Evolutionary conservation across 1,140 invertebrate genomes (phyloP), one percentile per base, ranked within the genome.

Genomic region (Coboldia fuscipes): DNA sequence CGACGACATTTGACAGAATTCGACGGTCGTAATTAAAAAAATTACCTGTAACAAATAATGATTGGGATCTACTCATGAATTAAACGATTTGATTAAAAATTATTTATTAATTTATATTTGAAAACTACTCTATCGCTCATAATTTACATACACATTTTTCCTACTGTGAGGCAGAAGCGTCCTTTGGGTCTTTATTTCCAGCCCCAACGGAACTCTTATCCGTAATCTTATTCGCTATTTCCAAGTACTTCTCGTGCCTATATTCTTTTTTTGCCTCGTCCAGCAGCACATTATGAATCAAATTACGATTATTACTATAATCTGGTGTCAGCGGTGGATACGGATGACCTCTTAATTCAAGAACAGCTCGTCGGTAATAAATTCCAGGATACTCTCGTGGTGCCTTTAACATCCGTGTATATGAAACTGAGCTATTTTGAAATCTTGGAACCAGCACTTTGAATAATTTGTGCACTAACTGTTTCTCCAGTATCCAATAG

Each of bases 401-500:
- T 17, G 74, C 70, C 45, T 63, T 70, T 35, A 71, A 66, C 42
- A 88, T 56, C 46, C 65, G 66, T 17, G 85, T 92, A 46, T 66
- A 88, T 2, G 72, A 67, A 6, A 62, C 51, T 22, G 62, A 64
- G 42, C 64, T 75, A 43, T 78, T 66, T 47, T 79, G 58, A 59
- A 69, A 93, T 33, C 83, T 60, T 9, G 85, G 85, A 15, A 73
- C 83, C 13, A 92, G 52, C 13, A 92, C 85, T 68, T 93, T 90
- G 45, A 94, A 94, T 24, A 93, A 54, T 61, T 93, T 93, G 44
- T 90, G 84, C 4, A 93, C 61, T 10, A 88, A 55, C 53, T 88
- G 76, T 47, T 92, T 92, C 42, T 93, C 86, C 33, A 73, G 42
- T 24, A 94, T 54, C 82, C 84, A 94, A 56, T 68, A 92, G 50